Conservation (phyloP, 2,113 vertebrate species). For the Pseudorasbora parva region DNA sequence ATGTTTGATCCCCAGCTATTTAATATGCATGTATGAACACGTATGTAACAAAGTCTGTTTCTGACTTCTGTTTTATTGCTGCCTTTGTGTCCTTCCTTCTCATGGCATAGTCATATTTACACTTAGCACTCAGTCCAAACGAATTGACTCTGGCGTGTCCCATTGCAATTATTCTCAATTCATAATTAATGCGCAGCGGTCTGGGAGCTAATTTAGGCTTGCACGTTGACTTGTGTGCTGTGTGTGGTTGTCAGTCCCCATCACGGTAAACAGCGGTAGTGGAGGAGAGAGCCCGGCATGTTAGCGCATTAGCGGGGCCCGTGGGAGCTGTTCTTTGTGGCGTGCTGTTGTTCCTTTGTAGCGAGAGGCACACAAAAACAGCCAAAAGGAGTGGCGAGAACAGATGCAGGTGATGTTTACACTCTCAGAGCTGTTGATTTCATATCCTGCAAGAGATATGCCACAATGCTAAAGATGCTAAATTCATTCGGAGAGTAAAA, state of each 20-base stretch:
- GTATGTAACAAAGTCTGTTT: not conserved
- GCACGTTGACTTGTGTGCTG: conserved; percentile 74
- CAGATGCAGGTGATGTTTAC: conserved; percentile 50
- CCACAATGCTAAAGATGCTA: not conserved
- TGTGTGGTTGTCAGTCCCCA: conserved; percentile 76
- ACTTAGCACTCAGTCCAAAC: conserved; percentile 70
- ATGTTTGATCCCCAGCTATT: not conserved
- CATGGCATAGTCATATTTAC: conserved; percentile 63
- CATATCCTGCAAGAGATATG: conserved; percentile 28
- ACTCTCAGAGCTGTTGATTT: conserved; percentile 30
- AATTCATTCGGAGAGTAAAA: not conserved
- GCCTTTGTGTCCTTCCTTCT: conserved; percentile 9
- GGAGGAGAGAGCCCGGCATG: conserved; percentile 68
- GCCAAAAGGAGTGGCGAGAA: conserved; percentile 28
- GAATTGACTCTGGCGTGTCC: conserved; percentile 74
- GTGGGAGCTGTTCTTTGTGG: conserved; percentile 67
- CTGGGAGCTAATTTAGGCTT: conserved; percentile 80
- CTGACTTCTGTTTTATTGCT: conserved; percentile 6
- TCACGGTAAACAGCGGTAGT: conserved; percentile 72
- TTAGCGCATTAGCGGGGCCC: conserved; percentile 68
- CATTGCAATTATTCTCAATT: conserved; percentile 77
- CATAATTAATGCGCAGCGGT: conserved; percentile 78
- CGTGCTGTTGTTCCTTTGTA: conserved; percentile 51
- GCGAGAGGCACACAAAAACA: conserved; percentile 55
- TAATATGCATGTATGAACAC: not conserved